phyloP scores from a whole-genome alignment of 2,797 vertebrate genomes.

The Notolepis coatsorum region DNA sequence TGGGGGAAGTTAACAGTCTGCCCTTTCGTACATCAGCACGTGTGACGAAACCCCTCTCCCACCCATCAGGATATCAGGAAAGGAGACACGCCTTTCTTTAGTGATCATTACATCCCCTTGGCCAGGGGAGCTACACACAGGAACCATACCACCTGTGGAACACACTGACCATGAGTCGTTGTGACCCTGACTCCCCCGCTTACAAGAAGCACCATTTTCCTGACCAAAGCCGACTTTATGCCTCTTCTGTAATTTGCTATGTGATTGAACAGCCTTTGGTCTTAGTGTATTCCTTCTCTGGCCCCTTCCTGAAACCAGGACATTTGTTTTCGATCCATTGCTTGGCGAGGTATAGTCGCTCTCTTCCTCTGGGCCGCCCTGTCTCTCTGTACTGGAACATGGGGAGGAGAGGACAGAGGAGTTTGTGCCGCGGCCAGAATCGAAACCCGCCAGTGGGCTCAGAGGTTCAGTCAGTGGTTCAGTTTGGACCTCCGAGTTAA shows the following conservation, averaged over 20 bases:
- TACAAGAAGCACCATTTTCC: not conserved
- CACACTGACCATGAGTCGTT: conserved; percentile 45
- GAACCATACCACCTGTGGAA: conserved; percentile 42
- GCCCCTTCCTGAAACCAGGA: not conserved
- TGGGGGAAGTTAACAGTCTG: too few species aligned
- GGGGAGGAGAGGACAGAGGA: conserved; percentile 44
- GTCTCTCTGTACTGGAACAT: conserved; percentile 36
- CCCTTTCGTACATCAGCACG: not conserved
- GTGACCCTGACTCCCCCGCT: not conserved
- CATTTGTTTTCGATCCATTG: not conserved
- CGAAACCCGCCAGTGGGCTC: conserved; percentile 34
- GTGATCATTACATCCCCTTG: conserved; percentile 29
- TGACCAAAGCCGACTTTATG: not conserved
- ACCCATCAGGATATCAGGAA: conserved; percentile 56
- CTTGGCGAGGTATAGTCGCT: not conserved
- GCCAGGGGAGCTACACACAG: conserved; percentile 54
- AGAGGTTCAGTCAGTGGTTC: conserved; percentile 31
- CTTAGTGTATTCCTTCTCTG: not conserved
- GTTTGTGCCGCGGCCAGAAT: conserved; percentile 61
- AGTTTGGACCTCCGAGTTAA: conserved; percentile 68
- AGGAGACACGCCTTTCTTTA: conserved; percentile 43
- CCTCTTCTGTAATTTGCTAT: not conserved
- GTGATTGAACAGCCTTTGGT: not conserved
- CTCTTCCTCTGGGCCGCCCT: not conserved
- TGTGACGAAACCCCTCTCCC: conserved; percentile 26